Conservation (phyloP, 2,888 invertebrate genomes). For the Dasysyrphus albostriatus region DNA sequence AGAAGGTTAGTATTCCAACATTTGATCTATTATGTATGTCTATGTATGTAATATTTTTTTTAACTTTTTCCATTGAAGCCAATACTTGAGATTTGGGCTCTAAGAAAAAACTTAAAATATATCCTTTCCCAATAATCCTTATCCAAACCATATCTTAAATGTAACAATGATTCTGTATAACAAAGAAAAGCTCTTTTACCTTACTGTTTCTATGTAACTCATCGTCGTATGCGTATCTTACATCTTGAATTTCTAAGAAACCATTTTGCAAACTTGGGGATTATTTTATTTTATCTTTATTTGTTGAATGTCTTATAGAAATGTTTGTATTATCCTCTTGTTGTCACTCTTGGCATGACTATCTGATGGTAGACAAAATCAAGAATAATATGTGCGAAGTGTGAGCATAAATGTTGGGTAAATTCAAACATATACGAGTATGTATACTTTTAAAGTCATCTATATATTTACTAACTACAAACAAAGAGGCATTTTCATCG, state of each 20-base stretch:
- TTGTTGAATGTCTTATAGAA: conserved; percentile 40
- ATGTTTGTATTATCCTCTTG: conserved; percentile 52
- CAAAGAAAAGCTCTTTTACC: background rate
- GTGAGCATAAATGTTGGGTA: too few relatives aligned
- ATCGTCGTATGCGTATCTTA: background rate
- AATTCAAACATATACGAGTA: background rate
- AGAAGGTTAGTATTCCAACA: too few relatives aligned
- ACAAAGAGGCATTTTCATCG: background rate
- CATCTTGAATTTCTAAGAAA: conserved; percentile 4
- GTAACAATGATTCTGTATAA: background rate
- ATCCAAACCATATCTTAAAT: background rate
- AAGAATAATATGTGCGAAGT: background rate
- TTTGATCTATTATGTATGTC: too few relatives aligned
- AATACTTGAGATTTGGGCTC: background rate
- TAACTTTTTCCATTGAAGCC: too few relatives aligned
- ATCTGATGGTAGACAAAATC: background rate
- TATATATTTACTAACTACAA: background rate
- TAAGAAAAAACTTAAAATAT: background rate
- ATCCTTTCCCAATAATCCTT: conserved; percentile 3
- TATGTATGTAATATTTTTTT: too few relatives aligned
- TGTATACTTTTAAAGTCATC: background rate
- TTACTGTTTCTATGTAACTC: background rate
- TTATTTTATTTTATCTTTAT: conserved; percentile 30
- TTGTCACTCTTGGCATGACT: conserved; percentile 10
- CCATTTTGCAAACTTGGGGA: conserved; percentile 9